A percentile compares a stretch with the other conserved stretches of the same genome.
Conservation (phyloP, 2,888 invertebrate species). For the Abrostola tripartita region DNA sequence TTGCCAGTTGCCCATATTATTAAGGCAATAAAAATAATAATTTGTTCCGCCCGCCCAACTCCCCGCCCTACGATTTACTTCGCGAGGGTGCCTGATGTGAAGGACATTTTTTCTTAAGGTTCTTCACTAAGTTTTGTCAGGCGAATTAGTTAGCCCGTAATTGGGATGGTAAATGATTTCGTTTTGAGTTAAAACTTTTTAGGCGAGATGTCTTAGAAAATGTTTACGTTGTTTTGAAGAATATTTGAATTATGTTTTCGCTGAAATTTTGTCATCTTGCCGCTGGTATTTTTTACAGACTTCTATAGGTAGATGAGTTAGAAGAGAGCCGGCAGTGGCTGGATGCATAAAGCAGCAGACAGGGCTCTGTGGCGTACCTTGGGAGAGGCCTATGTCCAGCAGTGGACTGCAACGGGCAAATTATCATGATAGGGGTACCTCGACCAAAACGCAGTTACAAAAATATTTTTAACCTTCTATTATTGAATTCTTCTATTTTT, state of each 20-base stretch:
- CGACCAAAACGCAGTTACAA: no score
- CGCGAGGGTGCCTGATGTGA: slow-evolving; percentile 24
- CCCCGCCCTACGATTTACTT: slow-evolving; percentile 68
- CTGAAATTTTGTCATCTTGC: no score
- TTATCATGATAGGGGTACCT: no score
- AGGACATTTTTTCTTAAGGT: slow-evolving; percentile 39
- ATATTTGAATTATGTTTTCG: background rate
- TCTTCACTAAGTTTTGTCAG: slow-evolving; percentile 30
- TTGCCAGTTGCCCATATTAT: slow-evolving; percentile 66
- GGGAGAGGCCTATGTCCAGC: no score
- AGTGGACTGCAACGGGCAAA: no score
- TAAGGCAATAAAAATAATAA: slow-evolving; percentile 78
- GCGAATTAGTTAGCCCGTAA: slow-evolving; percentile 21
- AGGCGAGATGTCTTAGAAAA: background rate
- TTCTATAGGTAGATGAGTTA: no score
- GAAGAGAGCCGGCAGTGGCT: no score
- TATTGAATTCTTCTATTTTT: no score
- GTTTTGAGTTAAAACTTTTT: slow-evolving; percentile 5
- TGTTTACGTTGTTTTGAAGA: background rate
- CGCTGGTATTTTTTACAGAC: no score
- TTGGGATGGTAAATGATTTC: slow-evolving; percentile 26
- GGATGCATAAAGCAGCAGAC: no score
- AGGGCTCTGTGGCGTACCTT: no score
- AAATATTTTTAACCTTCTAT: no score
- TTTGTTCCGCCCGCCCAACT: slow-evolving; percentile 61